Percentiles rank a stretch among this genome's conserved stretches.
These are phyloP conservation scores for Gadopsis marmoratus DNA, from an alignment of 2,797 vertebrate genomes.

Conservation along the genomic window DNA sequence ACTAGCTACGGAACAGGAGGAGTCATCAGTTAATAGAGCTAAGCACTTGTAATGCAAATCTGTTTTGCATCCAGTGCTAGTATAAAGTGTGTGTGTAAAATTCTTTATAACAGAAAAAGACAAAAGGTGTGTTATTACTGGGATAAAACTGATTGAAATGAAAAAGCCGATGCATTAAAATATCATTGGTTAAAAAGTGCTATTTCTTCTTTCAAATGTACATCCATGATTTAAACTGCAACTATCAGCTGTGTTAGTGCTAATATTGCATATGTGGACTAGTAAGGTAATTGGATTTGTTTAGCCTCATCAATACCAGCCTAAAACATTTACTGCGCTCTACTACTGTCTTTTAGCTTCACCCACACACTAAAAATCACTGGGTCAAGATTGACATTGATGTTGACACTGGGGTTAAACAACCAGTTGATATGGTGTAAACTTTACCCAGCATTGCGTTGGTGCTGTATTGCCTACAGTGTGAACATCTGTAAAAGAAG, in stretches of 20 bases:
- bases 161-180: no score
- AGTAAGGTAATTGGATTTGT: no score
- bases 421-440: not conserved
- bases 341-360: no score
- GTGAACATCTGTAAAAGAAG: conserved; percentile 4
- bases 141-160: not conserved
- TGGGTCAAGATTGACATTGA: not conserved
- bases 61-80: not conserved
- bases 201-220: no score
- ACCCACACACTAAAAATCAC: not conserved
- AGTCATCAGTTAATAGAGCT: not conserved
- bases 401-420: not conserved
- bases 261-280: no score
- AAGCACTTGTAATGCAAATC: not conserved
- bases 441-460: not conserved
- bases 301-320: no score
- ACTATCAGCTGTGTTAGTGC: no score
- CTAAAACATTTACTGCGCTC: no score
- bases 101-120: not conserved
- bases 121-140: not conserved
- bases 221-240: no score
- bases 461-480: not conserved
- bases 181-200: no score
- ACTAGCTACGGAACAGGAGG: not conserved
- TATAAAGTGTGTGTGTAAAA: not conserved